Percentiles rank a stretch among this genome's conserved stretches.
Conservation (phyloP, 2,797 vertebrate genomes). For the Sardinella longiceps region DNA sequence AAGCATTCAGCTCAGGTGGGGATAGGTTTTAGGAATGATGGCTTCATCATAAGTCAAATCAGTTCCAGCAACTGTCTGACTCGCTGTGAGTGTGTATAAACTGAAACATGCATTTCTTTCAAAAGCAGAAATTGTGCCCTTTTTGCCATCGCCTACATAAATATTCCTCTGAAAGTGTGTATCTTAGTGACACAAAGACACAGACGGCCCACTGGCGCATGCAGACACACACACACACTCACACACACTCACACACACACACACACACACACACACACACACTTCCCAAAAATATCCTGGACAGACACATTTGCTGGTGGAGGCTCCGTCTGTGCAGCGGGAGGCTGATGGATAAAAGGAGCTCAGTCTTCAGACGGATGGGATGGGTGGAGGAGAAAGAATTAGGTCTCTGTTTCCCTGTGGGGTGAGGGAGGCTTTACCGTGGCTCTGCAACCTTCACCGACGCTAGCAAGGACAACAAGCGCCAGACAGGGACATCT, state of each 20-base stretch:
- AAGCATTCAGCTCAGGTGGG: not conserved
- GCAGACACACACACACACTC: too few relatives aligned
- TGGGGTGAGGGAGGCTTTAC: not conserved
- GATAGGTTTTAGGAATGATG: not conserved
- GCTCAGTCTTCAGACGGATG: conserved; percentile 5
- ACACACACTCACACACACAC: too few relatives aligned
- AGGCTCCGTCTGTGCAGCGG: not conserved
- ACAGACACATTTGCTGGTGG: not conserved
- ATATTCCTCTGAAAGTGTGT: not conserved
- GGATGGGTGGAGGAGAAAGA: conserved; percentile 24
- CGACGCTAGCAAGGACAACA: conserved; percentile 27
- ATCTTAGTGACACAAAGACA: not conserved
- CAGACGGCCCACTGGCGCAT: too few relatives aligned
- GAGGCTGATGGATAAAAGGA: not conserved
- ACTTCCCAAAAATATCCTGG: conserved; percentile 10
- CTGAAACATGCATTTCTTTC: not conserved
- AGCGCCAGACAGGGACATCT: conserved; percentile 8
- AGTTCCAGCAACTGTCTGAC: not conserved
- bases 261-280: not conserved
- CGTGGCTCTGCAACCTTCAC: conserved; percentile 27
- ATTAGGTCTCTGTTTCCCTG: conserved; percentile 22
- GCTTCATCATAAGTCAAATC: not conserved
- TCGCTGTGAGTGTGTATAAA: not conserved
- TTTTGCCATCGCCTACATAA: not conserved
- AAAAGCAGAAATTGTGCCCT: not conserved